A percentile compares a stretch with the other conserved stretches of the same genome.
phyloP scores from a whole-genome alignment of 2,113 vertebrate species.

The Andinoacara biseriatus region DNA sequence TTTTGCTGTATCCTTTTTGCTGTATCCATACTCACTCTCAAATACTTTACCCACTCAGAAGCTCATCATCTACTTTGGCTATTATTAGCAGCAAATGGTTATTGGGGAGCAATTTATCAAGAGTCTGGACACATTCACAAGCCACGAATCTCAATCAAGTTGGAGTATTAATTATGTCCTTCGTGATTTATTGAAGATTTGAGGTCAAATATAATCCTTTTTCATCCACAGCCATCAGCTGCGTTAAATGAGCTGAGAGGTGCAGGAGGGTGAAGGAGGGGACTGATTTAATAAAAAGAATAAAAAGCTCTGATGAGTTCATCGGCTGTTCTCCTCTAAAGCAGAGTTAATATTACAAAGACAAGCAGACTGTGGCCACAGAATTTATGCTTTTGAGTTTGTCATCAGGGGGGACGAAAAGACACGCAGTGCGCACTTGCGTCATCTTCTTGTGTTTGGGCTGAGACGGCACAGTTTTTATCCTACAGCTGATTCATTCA shows the following conservation, averaged over 20 bases:
- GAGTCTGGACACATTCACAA: background rate
- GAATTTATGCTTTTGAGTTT: background rate
- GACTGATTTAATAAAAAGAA: conserved; percentile 8
- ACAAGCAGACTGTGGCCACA: conserved; percentile 1
- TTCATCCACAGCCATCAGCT: conserved; percentile 29
- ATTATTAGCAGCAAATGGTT: background rate
- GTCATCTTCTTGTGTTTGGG: conserved; percentile 33
- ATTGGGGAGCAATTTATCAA: too few relatives aligned
- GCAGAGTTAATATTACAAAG: background rate
- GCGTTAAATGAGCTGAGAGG: conserved; percentile 44
- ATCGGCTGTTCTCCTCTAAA: background rate
- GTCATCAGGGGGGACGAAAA: background rate
- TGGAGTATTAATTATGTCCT: conserved; percentile 15
- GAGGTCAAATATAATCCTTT: conserved; percentile 41
- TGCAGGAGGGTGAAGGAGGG: background rate
- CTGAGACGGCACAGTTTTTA: conserved; percentile 42
- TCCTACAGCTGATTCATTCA: conserved; percentile 15
- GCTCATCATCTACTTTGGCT: background rate
- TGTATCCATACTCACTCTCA: background rate
- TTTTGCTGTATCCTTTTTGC: conserved; percentile 6
- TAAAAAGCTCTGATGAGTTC: conserved; percentile 2
- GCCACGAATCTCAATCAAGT: background rate
- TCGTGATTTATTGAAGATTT: conserved; percentile 29
- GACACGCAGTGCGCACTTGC: conserved; percentile 29
- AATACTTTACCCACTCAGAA: conserved; percentile 24